Evolutionary conservation across 2,113 vertebrate species (phyloP).

Genomic region (Ifrita kowaldi): DNA sequence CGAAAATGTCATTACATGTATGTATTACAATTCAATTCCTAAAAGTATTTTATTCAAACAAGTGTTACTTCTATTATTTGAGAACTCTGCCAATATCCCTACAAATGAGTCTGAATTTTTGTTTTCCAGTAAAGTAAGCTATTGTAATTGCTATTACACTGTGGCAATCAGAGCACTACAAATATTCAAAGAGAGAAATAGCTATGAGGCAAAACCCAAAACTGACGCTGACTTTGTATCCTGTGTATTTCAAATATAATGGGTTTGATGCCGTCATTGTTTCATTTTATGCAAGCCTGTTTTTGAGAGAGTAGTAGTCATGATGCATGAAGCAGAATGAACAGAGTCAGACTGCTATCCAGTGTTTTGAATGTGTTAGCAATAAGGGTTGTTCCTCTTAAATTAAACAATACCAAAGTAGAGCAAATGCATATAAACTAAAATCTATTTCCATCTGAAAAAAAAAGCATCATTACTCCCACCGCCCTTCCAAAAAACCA

Average conservation of each 20-base stretch:
- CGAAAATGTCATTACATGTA: neutral
- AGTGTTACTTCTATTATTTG: neutral
- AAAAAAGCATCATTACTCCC: neutral
- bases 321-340: neutral
- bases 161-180: neutral
- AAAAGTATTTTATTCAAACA: neutral
- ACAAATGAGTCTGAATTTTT: neutral
- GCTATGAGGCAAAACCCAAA: neutral
- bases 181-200: neutral
- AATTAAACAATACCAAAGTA: neutral
- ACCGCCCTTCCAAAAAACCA: neutral
- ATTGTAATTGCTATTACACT: neutral
- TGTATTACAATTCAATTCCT: neutral
- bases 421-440: neutral
- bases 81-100: neutral
- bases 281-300: neutral
- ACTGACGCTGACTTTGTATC: neutral
- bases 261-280: neutral
- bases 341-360: neutral
- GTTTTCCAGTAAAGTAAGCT: neutral
- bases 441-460: neutral
- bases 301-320: neutral
- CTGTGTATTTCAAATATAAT: neutral
- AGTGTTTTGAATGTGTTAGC: neutral
- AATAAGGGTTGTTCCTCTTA: neutral